Conservation (phyloP, 2,888 invertebrate species). For the Empis livida region DNA sequence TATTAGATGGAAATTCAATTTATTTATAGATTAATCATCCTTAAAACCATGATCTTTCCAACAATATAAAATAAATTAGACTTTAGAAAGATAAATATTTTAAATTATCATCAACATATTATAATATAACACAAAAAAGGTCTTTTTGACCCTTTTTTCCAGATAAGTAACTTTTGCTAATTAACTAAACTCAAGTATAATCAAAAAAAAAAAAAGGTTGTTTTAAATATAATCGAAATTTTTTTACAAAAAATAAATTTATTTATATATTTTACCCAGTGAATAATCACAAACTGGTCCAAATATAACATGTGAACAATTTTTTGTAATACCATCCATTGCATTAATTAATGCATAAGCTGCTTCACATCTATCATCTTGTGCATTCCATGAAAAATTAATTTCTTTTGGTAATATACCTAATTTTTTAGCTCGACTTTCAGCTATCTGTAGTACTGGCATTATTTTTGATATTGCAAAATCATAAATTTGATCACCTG, state of each 20-base stretch:
- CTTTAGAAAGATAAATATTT: too few relatives aligned
- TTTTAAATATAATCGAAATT: too few relatives aligned
- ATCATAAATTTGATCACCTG: slow-evolving; percentile 42
- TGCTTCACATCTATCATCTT: slow-evolving; percentile 62
- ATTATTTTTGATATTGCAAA: slow-evolving; percentile 47
- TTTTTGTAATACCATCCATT: slow-evolving; percentile 54
- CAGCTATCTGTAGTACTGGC: slow-evolving; percentile 49
- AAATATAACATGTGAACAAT: slow-evolving; percentile 64
- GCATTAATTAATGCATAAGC: slow-evolving; percentile 58
- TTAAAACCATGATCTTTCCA: too few relatives aligned
- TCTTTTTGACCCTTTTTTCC: too few relatives aligned
- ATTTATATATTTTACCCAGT: slow-evolving; percentile 48
- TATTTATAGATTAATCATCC: too few relatives aligned
- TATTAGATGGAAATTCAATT: too few relatives aligned
- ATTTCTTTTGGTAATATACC: slow-evolving; percentile 46
- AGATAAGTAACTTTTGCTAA: too few relatives aligned
- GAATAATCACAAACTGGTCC: slow-evolving; percentile 74
- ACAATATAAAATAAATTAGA: too few relatives aligned
- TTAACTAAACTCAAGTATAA: too few relatives aligned
- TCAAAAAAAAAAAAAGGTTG: not conserved
- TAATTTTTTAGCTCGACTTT: slow-evolving; percentile 38
- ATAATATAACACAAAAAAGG: too few relatives aligned
- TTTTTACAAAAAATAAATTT: not conserved
- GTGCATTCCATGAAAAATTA: slow-evolving; percentile 45
- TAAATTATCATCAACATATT: too few relatives aligned